Conservation (phyloP, 2,113 vertebrate genomes). For the Dissostichus mawsoni region DNA sequence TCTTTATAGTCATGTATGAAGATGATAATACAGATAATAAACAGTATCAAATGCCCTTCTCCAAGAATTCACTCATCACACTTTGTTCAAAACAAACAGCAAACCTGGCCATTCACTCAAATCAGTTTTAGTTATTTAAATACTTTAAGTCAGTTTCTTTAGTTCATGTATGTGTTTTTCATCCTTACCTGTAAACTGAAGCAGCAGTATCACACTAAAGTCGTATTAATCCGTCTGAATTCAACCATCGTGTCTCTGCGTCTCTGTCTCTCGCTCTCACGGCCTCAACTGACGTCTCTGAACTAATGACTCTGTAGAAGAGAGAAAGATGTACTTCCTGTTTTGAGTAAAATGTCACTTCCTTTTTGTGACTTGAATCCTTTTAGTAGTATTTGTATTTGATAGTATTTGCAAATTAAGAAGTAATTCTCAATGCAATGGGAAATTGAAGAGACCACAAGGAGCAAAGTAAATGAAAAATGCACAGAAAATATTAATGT, state of each 20-base stretch:
- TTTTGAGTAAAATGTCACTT: not conserved
- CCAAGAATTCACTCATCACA: not conserved
- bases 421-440: not conserved
- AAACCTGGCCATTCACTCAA: not conserved
- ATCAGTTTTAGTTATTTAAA: not conserved
- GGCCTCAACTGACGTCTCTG: not conserved
- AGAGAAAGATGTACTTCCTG: not conserved
- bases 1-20: not conserved
- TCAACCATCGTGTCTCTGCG: not conserved
- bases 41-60: too few relatives aligned
- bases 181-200: conserved; percentile 9
- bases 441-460: not conserved
- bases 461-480: too few relatives aligned
- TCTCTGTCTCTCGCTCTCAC: not conserved
- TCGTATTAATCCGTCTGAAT: not conserved
- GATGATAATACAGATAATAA: not conserved
- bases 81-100: not conserved
- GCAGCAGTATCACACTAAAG: not conserved
- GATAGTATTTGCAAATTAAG: not conserved
- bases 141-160: not conserved
- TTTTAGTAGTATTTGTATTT: too few relatives aligned
- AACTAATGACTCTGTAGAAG: not conserved
- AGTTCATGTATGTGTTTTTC: not conserved
- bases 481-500: too few relatives aligned
- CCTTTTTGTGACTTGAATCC: not conserved